Conservation (phyloP, 1,140 invertebrate genomes). For the Drosophila gunungcola region DNA sequence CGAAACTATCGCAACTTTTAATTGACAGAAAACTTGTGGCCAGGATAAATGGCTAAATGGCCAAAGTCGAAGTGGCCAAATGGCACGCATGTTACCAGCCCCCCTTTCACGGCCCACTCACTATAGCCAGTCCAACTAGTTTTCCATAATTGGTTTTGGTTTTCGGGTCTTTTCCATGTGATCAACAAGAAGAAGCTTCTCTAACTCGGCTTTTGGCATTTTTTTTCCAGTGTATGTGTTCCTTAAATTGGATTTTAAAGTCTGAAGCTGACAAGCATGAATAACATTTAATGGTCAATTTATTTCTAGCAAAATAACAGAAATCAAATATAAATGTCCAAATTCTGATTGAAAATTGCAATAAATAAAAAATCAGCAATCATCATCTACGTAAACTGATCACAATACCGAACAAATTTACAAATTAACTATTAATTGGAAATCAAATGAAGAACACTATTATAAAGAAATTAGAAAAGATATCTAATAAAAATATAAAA, state of each 20-base stretch:
- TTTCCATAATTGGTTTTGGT: slow-evolving; percentile 30
- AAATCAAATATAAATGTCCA: not conserved
- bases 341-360: slow-evolving; percentile 2
- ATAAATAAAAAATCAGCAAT: not conserved
- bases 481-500: no score
- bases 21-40: slow-evolving; percentile 42
- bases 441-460: no score
- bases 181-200: slow-evolving; percentile 6
- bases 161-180: slow-evolving; percentile 4
- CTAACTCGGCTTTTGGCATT: slow-evolving; percentile 2
- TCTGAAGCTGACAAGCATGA: slow-evolving; percentile 6
- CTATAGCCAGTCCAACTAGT: slow-evolving; percentile 39
- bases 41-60: slow-evolving; percentile 19
- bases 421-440: not conserved
- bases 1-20: slow-evolving; percentile 33
- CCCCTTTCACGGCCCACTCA: not conserved
- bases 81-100: slow-evolving; percentile 12
- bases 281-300: slow-evolving; percentile 16
- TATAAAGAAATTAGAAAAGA: no score
- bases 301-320: not conserved
- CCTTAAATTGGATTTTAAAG: slow-evolving; percentile 35
- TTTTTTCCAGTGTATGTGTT: slow-evolving; percentile 9
- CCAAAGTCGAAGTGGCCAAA: slow-evolving; percentile 20
- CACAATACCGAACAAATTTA: not conserved
- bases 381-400: not conserved